phyloP scores from a whole-genome alignment of 37 sponge, comb jelly and placozoan genomes.

The Haliclona indistincta region DNA sequence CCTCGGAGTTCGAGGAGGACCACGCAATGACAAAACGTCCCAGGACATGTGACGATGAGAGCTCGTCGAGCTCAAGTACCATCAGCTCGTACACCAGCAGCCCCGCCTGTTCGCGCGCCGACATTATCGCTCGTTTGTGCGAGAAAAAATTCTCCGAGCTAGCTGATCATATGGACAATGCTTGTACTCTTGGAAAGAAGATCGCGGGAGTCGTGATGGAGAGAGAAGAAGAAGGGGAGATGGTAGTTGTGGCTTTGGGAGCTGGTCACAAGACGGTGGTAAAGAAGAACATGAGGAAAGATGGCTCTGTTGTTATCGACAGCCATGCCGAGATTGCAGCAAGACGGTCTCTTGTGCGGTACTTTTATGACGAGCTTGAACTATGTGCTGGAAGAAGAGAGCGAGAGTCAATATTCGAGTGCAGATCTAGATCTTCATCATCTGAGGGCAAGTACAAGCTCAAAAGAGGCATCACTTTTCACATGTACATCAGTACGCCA shows the following conservation, averaged over 20 bases:
- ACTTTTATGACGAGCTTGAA: slow-evolving; percentile 80
- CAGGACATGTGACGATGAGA: too few species aligned
- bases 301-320: slow-evolving; percentile 81
- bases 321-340: slow-evolving; percentile 85
- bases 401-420: not conserved
- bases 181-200: too few species aligned
- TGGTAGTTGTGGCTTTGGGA: slow-evolving; percentile 80
- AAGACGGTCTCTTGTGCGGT: slow-evolving; percentile 70
- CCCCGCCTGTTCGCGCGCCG: too few species aligned
- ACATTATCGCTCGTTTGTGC: too few species aligned
- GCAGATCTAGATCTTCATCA: not conserved
- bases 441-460: slow-evolving; percentile 43
- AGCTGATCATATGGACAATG: too few species aligned
- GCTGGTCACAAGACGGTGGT: slow-evolving; percentile 85
- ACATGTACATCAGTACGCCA: slow-evolving; percentile 88
- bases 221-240: slow-evolving; percentile 50
- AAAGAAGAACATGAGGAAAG: slow-evolving; percentile 61
- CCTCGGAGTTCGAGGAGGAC: too few species aligned
- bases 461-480: slow-evolving; percentile 81
- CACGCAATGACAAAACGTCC: too few species aligned
- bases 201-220: slow-evolving; percentile 70
- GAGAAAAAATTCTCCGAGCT: too few species aligned
- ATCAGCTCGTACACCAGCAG: too few species aligned
- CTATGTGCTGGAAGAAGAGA: not conserved
- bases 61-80: too few species aligned